Conservation (phyloP, 2,797 vertebrate genomes). For the Eremophila alpestris region DNA sequence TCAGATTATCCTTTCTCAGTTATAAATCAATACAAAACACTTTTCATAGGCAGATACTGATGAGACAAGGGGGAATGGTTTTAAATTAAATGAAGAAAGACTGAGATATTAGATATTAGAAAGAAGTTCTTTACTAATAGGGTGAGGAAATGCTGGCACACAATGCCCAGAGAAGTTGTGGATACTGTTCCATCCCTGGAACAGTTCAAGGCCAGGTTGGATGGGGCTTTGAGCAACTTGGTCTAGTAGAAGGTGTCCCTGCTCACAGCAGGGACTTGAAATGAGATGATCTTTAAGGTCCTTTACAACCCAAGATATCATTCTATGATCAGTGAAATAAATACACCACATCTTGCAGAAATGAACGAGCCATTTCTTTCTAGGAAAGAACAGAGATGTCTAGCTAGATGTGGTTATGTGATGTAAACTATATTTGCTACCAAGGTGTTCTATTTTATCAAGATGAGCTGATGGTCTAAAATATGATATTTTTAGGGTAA, state of each 20-base stretch:
- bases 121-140: background rate
- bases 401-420: background rate
- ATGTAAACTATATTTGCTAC: background rate
- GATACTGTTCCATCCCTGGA: background rate
- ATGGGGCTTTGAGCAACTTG: background rate
- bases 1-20: background rate
- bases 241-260: background rate
- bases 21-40: background rate
- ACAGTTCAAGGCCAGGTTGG: background rate
- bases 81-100: background rate
- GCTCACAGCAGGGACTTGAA: background rate
- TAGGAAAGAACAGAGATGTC: background rate
- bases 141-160: background rate
- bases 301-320: background rate
- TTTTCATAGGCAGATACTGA: background rate
- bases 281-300: background rate
- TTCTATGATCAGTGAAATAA: background rate
- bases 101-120: background rate
- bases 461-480: background rate
- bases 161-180: background rate
- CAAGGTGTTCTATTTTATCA: background rate
- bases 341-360: background rate
- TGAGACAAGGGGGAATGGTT: background rate
- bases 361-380: background rate
- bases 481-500: background rate